Evolutionary conservation across 1,140 invertebrate species (phyloP).

Genomic region (Drosophila baimaii): DNA sequence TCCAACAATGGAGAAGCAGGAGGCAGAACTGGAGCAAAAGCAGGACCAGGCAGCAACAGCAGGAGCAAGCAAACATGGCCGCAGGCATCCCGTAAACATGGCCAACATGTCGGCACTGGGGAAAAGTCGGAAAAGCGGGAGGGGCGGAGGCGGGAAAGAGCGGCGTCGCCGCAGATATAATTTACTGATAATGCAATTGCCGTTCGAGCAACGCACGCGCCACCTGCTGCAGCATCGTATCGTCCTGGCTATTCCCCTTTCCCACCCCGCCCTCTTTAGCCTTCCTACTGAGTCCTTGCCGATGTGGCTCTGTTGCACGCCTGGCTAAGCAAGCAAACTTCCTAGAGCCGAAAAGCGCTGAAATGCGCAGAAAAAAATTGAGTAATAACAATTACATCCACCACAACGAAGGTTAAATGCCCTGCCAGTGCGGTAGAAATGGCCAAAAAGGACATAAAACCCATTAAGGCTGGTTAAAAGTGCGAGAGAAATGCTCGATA

Average conservation of each 20-base stretch:
- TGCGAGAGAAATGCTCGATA: background rate
- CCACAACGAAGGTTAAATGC: conserved; percentile 40
- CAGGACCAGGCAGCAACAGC: conserved; percentile 11
- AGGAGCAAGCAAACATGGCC: conserved; percentile 57
- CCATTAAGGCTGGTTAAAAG: background rate
- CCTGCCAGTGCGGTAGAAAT: background rate
- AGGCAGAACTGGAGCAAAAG: background rate
- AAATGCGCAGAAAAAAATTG: conserved; percentile 54
- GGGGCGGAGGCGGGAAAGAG: conserved; percentile 2
- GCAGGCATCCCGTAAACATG: conserved; percentile 72
- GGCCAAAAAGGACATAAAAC: background rate
- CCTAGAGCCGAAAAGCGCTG: conserved; percentile 43
- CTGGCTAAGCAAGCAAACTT: conserved; percentile 48
- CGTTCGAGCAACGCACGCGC: conserved; percentile 47
- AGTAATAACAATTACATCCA: conserved; percentile 43
- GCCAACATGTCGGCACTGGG: conserved; percentile 49
- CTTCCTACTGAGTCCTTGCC: background rate
- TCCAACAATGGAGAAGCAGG: conserved; percentile 24
- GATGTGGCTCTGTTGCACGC: conserved; percentile 27
- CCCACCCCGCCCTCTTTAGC: background rate
- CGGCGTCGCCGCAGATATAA: conserved; percentile 69
- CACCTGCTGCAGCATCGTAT: conserved; percentile 53
- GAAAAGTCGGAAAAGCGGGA: conserved; percentile 28
- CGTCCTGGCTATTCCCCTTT: conserved; percentile 10
- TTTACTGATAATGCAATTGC: conserved; percentile 76